Base-by-base conservation (phyloP, 1,140 invertebrate genomes). In the Venturia canescens region DNA sequence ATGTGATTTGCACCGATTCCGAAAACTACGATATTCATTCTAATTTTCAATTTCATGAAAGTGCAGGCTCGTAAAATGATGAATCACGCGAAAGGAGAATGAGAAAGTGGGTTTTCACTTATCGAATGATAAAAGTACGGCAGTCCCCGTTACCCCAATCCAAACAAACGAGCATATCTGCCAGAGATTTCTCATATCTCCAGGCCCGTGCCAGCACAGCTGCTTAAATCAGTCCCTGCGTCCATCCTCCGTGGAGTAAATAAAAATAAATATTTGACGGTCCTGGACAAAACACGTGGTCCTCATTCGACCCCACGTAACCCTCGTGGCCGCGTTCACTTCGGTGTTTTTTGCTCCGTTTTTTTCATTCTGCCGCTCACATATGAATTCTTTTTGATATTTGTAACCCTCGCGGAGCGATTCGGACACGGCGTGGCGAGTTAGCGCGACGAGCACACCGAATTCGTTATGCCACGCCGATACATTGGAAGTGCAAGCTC, bases 381-480 rank as follows among this genome's bases (percentile, higher is more conserved):
- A 27, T 27, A 27, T 74, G 38, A 50, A 53, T 74, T 27, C 26
- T 57, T 74, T 57, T 15, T 16, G 48, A 57, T 76, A 60, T 76
- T 76, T 26, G 21, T 60, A 76, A 50, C 72, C 72, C 63, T 34
- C 48, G 2, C 21, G 71, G 16, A 48, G 34, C 29, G 67, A 69
- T 69, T 21, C 71, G 50, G 50, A 74, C 44, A 72, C 70, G 70
- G 23, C n/a, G 48, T 63, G 27, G 63, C 5, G 60, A 21, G 27
- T n/a, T 21, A 76, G 63, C 72, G 34, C 63, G n/a, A 53, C 23
- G 53, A 34, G 53, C 18, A 31, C 53, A 11, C 48, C 9, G 72
- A 53, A 26, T 76, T 76, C 72, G 72, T 76, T 53, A 76, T 76
- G 72, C 72, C 53, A 50, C n/a, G 53, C 48, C 26, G 18, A 27